phyloP scores from a whole-genome alignment of 1,140 invertebrate genomes.

The Meloidogyne hapla region DNA sequence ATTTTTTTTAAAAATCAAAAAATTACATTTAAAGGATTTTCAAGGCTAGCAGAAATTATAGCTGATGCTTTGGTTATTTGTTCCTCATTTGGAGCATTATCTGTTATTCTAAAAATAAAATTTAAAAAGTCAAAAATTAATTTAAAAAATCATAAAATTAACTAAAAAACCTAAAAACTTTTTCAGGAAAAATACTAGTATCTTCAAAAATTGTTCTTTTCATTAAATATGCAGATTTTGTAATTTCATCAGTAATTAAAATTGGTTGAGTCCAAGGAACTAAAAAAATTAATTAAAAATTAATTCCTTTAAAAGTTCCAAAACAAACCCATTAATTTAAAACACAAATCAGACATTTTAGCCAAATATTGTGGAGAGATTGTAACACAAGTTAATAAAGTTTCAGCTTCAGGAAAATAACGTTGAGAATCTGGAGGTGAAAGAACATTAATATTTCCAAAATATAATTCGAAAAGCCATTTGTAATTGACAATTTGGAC shows the following conservation, averaged over 20 bases:
- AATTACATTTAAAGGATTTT: background rate
- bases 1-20: background rate
- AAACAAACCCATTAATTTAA: slow-evolving; percentile 33
- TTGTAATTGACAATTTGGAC: slow-evolving; percentile 78
- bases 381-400: background rate
- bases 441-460: slow-evolving; percentile 69
- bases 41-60: background rate
- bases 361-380: slow-evolving; percentile 25
- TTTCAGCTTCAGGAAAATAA: slow-evolving; percentile 18
- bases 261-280: slow-evolving; percentile 36
- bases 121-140: too few species aligned
- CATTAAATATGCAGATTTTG: slow-evolving; percentile 21
- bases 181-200: slow-evolving; percentile 27
- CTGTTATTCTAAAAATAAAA: slow-evolving; percentile 13
- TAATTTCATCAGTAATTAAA: slow-evolving; percentile 34
- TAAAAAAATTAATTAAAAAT: slow-evolving; percentile 23
- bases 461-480: slow-evolving; percentile 87
- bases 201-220: slow-evolving; percentile 27
- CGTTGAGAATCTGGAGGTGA: slow-evolving; percentile 21
- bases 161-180: slow-evolving; percentile 36
- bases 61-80: slow-evolving; percentile 30
- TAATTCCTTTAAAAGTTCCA: background rate
- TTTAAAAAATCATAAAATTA: too few species aligned
- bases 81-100: slow-evolving; percentile 33
- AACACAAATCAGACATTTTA: slow-evolving; percentile 33